phyloP scores from a whole-genome alignment of 2,797 vertebrate genomes.

The Octomys mimax region DNA sequence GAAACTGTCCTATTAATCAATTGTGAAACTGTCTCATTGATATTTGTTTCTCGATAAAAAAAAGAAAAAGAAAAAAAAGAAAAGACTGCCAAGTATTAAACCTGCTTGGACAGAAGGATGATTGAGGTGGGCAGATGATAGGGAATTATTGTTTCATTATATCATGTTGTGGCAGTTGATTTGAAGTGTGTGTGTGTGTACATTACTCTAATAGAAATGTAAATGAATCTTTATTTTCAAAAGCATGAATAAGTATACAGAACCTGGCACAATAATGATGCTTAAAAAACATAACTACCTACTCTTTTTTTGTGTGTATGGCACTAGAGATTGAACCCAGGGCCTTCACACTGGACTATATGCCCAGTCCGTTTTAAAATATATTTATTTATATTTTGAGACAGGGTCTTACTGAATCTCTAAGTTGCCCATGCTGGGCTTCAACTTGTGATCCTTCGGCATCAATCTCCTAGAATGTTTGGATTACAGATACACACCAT shows the following conservation, averaged over 20 bases:
- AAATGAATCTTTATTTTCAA: slow-evolving; percentile 1
- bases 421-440: background rate
- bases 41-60: too few relatives aligned
- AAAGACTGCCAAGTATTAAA: too few relatives aligned
- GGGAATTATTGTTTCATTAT: background rate
- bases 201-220: slow-evolving; percentile 6
- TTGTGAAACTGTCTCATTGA: too few relatives aligned
- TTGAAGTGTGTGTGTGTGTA: background rate
- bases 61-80: too few relatives aligned
- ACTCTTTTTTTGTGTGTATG: background rate
- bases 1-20: too few relatives aligned
- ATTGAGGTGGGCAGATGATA: background rate
- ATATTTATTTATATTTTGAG: background rate
- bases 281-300: background rate
- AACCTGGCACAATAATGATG: background rate
- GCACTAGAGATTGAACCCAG: background rate
- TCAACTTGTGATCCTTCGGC: background rate
- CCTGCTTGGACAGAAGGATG: background rate
- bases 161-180: background rate
- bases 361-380: background rate
- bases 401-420: background rate
- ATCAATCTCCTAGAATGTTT: background rate
- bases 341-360: background rate
- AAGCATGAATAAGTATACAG: background rate
- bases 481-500: background rate